Evolutionary conservation across 2,888 invertebrate genomes (phyloP), one percentile per base, ranked within the genome.

Genomic region (Cataglyphis cursor): DNA sequence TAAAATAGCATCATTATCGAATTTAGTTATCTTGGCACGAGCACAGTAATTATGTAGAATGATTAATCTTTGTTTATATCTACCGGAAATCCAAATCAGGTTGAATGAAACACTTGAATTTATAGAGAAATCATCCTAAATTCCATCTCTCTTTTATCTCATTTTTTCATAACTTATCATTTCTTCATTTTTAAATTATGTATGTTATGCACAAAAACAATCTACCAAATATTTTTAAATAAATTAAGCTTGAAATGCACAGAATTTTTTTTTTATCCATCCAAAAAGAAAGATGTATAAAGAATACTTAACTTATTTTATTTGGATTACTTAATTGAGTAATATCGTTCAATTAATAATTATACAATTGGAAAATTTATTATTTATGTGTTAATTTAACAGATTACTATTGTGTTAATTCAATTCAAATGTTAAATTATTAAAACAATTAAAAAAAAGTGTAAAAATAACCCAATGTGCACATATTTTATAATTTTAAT

Each of bases 311-410:
- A 24, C 1, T 18, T 3, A 54, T 28, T 41, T 65, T n/a, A 9
- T 18, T 48, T 24, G 12, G 28, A 35, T 51, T 51, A 8, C 3
- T 24, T 9, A 59, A 51, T 41, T 59, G 70, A 80, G 57, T 35
- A 15, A 21, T 68, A 62, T 44, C 48, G 24, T 68, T 81, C 24
- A 62, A 59, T 6, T 57, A 21, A n/a, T 21, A 64, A 54, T 38
- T 48, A 35, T 6, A 35, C 35, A 35, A 6, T 35, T 35, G 35
- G 6, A 35, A 35, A 35, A 35, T 35, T 35, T 35, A 0, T 35
- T 35, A 35, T 35, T 35, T 6, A 6, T 35, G 35, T 35, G 35
- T 35, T 35, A 35, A 6, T 35, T 35, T 35, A 35, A 35, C 6
- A 6, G 6, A 35, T 35, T 28, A 1, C 28, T 28, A 28, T 28